These are phyloP conservation scores for Brachyrhaphis roseni DNA, from an alignment of 2,797 vertebrate species.

Conservation along the genomic window DNA sequence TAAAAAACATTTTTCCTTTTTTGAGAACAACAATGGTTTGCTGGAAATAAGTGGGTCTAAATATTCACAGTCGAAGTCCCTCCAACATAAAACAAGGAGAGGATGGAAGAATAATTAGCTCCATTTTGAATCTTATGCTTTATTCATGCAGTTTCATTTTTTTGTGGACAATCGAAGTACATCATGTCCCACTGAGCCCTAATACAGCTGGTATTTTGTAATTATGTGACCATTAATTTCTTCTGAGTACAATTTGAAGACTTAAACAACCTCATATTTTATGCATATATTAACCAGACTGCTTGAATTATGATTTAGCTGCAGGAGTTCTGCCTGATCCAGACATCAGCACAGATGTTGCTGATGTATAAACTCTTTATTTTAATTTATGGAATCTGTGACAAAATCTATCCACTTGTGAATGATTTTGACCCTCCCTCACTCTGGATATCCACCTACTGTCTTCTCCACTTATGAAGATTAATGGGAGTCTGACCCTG, in stretches of 20 bases:
- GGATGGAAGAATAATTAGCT: neutral
- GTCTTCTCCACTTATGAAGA: conserved; percentile 54
- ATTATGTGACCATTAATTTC: conserved; percentile 41
- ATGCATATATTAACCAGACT: conserved; percentile 43
- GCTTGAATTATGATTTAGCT: conserved; percentile 46
- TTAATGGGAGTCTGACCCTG: conserved; percentile 42
- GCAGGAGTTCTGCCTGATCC: conserved; percentile 32
- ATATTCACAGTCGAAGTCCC: neutral
- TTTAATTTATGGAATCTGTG: conserved; percentile 42
- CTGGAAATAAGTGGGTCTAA: neutral
- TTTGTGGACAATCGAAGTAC: conserved; percentile 2
- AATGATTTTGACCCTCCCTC: conserved; percentile 39
- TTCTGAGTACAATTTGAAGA: conserved; percentile 50
- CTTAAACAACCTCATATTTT: conserved; percentile 26
- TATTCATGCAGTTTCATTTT: neutral
- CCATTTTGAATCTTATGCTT: neutral
- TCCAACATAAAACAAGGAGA: neutral
- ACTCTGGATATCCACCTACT: conserved; percentile 40
- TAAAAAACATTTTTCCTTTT: neutral
- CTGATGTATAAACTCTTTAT: conserved; percentile 27
- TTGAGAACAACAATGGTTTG: neutral
- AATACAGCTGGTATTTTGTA: conserved; percentile 20
- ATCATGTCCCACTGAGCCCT: conserved; percentile 12
- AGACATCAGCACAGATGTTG: conserved; percentile 32
- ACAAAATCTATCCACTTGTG: conserved; percentile 31